Base-by-base conservation (phyloP, 1,140 invertebrate genomes). In the Drosophila mauritiana region DNA sequence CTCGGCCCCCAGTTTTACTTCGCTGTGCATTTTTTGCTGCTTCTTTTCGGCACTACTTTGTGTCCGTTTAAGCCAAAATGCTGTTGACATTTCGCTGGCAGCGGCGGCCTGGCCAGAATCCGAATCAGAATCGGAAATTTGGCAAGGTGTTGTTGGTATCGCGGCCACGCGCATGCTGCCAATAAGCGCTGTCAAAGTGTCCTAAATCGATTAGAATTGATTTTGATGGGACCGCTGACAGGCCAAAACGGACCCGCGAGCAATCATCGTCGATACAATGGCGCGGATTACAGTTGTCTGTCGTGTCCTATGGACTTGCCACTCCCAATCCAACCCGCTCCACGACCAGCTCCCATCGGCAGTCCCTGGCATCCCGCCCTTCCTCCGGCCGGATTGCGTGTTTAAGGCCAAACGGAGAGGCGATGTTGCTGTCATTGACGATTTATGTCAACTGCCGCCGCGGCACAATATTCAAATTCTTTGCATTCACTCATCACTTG, bases 401-500 rank as follows among this genome's bases (percentile, higher is more conserved):
- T 78, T 89, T 73, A 59, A 80, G 84, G 73, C 85, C 80, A 84
- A 80, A 77, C 80, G 84, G 85, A 89, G 84, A 89, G 84, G 84
- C 84, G 85, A 83, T 89, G 84, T 89, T 83, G 77, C 85, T 89
- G 84, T 89, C 84, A 89, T 83, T 84, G 84, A 89, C 84, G 84
- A 89, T 89, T 89, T 89, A 89, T 89, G 84, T 89, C 84, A 89
- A 84, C 80, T 80, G 84, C 73, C 67, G 77, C 77, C 61, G 84
- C 80, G 73, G 84, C 84, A 84, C 80, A 89, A 89, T 89, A 89
- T 89, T 89, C 84, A 89, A 89, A 88, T 88, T 88, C 84, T 86
- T 86, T 88, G 83, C 83, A 86, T 86, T 89, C 84, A 89, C 84
- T 89, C 85, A 89, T 89, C 85, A 88, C 84, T 88, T 86, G 79